Evolutionary conservation across 2,113 vertebrate species (phyloP), one percentile per base, ranked within the genome.

Genomic region (Anarrhichthys ocellatus): DNA sequence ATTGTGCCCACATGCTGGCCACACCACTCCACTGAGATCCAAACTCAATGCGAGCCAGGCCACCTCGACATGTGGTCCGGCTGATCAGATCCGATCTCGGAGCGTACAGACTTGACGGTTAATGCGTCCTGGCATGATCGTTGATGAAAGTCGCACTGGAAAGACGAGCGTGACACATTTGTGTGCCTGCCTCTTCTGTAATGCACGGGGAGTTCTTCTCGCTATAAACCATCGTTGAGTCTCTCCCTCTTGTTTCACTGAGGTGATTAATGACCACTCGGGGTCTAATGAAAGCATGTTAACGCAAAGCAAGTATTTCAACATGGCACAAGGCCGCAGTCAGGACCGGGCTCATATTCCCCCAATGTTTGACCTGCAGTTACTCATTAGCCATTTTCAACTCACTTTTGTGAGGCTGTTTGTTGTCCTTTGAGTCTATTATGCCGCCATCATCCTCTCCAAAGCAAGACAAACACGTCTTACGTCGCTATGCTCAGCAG

Each of bases 201-300:
- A 40, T 27, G 7, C 72, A 27, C 0, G 6, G 66, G 18, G 46
- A 71, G 27, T 46, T 73, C n/a, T 54, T 73, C n/a, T 81, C 61
- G n/a, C 65, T 32, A 18, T 78, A 70, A 86, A 76, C 82, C 67
- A 70, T 68, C 75, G 77, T 78, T 73, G 65, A 66, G 48, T 29
- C 70, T 76, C 72, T 63, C 82, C 56, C 76, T 75, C 61, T 71
- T 32, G 63, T 80, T 87, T 88, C 81, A 15, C 62, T 40, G 69
- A 71, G 66, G 62, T 94, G 94, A 94, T 95, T 92, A 93, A 95
- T 94, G 88, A 90, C 82, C 85, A 82, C 85, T 92, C 90, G 42
- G 76, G 54, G 63, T 78, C 82, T 91, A 89, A 92, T 93, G 87
- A 93, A 94, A 92, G 92, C 87, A 83, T 85, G 76, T 62, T 80